Percentiles rank a stretch among this genome's conserved stretches.
These are phyloP conservation scores for Phyllostomus hastatus DNA, from an alignment of 2,113 vertebrate species.

Conservation along the genomic window DNA sequence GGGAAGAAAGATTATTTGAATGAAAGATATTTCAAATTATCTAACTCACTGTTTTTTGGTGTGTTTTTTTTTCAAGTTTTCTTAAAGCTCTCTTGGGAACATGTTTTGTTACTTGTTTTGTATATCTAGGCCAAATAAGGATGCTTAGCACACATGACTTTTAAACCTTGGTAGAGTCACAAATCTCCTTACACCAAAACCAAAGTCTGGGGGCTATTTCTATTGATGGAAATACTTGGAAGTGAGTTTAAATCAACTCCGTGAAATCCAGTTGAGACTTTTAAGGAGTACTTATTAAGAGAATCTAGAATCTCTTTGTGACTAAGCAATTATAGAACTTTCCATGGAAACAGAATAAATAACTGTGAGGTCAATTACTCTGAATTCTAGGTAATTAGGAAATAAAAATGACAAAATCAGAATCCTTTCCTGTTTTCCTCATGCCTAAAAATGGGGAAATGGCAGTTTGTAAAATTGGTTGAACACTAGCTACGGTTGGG, in stretches of 20 bases:
- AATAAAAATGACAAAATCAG: background rate
- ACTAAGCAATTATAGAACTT: background rate
- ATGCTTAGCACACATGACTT: background rate
- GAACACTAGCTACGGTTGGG: background rate
- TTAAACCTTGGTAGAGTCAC: background rate
- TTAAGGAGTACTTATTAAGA: background rate
- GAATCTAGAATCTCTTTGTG: background rate
- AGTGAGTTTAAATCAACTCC: background rate
- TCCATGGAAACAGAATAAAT: background rate
- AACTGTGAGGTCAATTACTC: background rate
- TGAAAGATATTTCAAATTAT: background rate
- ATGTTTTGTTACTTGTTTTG: constrained; percentile 13
- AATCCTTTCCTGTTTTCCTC: background rate
- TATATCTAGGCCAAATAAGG: background rate
- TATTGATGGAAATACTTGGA: background rate
- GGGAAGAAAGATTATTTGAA: background rate
- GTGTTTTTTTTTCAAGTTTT: background rate
- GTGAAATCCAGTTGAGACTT: background rate
- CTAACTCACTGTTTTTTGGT: background rate
- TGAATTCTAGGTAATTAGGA: constrained; percentile 5
- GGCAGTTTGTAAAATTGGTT: background rate
- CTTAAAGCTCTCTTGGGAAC: background rate
- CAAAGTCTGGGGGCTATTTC: background rate
- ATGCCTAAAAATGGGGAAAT: constrained; percentile 16
- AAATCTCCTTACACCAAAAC: background rate